Conservation (phyloP, 2,888 invertebrate genomes). For the Celastrina argiolus region DNA sequence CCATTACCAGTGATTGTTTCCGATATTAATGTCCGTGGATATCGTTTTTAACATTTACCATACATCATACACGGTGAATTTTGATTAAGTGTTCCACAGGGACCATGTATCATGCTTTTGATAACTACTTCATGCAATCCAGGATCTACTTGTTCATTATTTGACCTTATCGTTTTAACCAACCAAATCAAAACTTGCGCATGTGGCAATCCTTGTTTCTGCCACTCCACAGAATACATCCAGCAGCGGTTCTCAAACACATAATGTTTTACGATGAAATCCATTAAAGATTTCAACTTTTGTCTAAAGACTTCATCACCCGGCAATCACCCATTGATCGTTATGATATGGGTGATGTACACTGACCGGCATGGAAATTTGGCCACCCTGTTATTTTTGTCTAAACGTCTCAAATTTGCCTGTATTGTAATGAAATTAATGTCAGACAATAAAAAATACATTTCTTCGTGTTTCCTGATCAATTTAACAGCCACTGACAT, state of each 20-base stretch:
- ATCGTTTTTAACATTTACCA: constrained; percentile 31
- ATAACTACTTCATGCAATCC: constrained; percentile 30
- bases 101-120: constrained; percentile 35
- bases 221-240: constrained; percentile 36
- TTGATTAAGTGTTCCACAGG: constrained; percentile 31
- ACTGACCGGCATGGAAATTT: too few relatives aligned
- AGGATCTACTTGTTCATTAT: constrained; percentile 31
- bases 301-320: too few relatives aligned
- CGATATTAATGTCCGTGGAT: constrained; percentile 28
- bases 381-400: too few relatives aligned
- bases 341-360: too few relatives aligned
- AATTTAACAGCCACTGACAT: too few relatives aligned
- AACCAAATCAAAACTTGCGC: constrained; percentile 34
- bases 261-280: constrained; percentile 32
- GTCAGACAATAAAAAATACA: too few relatives aligned
- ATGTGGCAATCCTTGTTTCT: constrained; percentile 33
- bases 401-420: too few relatives aligned
- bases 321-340: too few relatives aligned
- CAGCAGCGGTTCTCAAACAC: constrained; percentile 34
- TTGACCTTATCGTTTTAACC: constrained; percentile 32
- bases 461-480: too few relatives aligned
- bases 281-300: too few relatives aligned
- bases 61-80: constrained; percentile 31
- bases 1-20: constrained; percentile 32
- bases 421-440: too few relatives aligned